Percentiles rank a stretch among this genome's conserved stretches.
phyloP scores from a whole-genome alignment of 2,797 vertebrate species.

The Leptoclinus maculatus region DNA sequence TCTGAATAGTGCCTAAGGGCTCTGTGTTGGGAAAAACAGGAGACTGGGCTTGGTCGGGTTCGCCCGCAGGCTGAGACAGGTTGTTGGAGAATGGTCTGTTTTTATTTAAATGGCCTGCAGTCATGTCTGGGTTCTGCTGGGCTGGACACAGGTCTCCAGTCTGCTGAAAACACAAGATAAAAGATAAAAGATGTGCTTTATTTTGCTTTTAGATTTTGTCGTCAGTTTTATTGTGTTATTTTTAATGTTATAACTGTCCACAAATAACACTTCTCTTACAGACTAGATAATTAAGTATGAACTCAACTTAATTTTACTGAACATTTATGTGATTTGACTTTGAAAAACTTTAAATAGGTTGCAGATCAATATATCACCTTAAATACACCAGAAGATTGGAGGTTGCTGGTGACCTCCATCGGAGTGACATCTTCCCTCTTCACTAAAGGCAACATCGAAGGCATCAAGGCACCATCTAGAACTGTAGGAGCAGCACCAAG shows the following conservation, averaged over 20 bases:
- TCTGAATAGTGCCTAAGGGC: constrained; percentile 89
- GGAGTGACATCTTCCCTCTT: constrained; percentile 96
- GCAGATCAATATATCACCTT: constrained; percentile 79
- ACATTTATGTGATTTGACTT: background rate
- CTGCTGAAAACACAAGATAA: constrained; percentile 71
- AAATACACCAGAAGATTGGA: constrained; percentile 86
- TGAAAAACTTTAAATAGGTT: background rate
- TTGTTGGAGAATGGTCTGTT: constrained; percentile 85
- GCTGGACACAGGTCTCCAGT: constrained; percentile 84
- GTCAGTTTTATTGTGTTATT: background rate
- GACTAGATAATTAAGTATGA: background rate
- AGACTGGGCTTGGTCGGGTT: constrained; percentile 87
- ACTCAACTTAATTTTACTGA: background rate
- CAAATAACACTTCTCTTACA: background rate
- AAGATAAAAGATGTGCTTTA: constrained; percentile 27
- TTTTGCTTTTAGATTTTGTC: background rate
- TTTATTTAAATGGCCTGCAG: constrained; percentile 83
- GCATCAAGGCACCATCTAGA: constrained; percentile 90
- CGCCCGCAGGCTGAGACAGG: constrained; percentile 86
- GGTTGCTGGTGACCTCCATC: constrained; percentile 95
- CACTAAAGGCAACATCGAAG: constrained; percentile 91
- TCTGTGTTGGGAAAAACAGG: constrained; percentile 88
- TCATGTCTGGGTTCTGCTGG: constrained; percentile 88
- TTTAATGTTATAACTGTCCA: background rate
- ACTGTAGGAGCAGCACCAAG: constrained; percentile 69